These are phyloP conservation scores for Arctocebus calabarensis DNA, from an alignment of 2,797 vertebrate genomes.

Conservation along the genomic window DNA sequence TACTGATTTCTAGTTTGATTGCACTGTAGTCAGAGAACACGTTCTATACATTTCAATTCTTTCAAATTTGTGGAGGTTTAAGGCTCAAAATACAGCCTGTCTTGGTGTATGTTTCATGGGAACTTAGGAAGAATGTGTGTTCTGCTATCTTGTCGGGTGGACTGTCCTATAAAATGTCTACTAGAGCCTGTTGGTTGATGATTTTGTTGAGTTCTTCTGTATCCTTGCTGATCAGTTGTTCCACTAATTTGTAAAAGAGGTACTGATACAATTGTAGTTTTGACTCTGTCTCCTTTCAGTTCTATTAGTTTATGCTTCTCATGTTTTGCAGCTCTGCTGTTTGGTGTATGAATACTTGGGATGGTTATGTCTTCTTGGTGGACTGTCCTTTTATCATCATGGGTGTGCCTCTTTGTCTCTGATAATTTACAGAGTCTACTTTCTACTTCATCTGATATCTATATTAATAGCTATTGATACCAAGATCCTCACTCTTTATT, in stretches of 20 bases:
- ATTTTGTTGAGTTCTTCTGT: not conserved
- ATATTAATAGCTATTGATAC: not conserved
- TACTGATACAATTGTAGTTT: not conserved
- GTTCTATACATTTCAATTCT: not conserved
- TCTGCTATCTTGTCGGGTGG: not conserved
- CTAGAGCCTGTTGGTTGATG: not conserved
- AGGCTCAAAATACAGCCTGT: not conserved
- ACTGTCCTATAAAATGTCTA: not conserved
- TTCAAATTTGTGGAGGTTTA: not conserved
- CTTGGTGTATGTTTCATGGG: not conserved
- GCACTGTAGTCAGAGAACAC: not conserved
- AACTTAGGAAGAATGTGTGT: not conserved
- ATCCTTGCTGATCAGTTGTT: not conserved
- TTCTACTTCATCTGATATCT: not conserved
- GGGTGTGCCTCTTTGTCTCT: not conserved
- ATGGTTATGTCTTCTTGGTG: not conserved
- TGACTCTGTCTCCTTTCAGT: not conserved
- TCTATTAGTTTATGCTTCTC: not conserved
- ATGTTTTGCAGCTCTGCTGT: not conserved
- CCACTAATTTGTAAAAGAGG: not conserved
- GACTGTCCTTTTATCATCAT: not conserved
- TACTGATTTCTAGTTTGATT: not conserved
- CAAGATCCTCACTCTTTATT: not conserved
- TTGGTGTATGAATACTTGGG: not conserved
- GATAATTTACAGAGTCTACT: not conserved